These are phyloP conservation scores for Drosophila paramelanica DNA, from an alignment of 2,888 invertebrate genomes.

Conservation along the genomic window DNA sequence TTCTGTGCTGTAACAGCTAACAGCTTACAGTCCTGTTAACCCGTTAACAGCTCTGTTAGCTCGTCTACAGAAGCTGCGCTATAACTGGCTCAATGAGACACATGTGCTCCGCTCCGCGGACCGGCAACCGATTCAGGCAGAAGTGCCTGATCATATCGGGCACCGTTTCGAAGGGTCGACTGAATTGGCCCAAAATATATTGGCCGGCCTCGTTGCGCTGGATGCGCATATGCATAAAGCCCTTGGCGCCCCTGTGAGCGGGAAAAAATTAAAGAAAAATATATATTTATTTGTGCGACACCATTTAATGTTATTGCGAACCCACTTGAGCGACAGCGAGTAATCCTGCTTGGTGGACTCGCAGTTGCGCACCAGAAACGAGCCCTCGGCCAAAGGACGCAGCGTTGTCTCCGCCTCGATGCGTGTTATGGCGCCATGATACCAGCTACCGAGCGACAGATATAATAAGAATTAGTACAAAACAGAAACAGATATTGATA, in stretches of 20 bases:
- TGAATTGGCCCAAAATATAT: constrained; percentile 96
- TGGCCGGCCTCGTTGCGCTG: constrained; percentile 91
- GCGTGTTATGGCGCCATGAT: constrained; percentile 96
- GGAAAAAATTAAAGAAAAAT: constrained; percentile 31
- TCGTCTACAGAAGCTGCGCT: constrained; percentile 89
- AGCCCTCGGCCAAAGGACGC: constrained; percentile 93
- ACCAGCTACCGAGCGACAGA: constrained; percentile 89
- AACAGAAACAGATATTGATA: not conserved
- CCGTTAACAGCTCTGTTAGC: constrained; percentile 1
- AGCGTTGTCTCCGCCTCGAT: constrained; percentile 96
- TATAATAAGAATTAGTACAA: not conserved
- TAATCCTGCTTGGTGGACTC: constrained; percentile 97
- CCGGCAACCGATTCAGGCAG: constrained; percentile 95
- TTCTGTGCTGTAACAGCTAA: constrained; percentile 46
- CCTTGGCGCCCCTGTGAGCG: constrained; percentile 92
- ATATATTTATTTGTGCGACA: too few species aligned
- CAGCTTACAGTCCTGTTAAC: constrained; percentile 6
- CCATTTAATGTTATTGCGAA: constrained; percentile 51
- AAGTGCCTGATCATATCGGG: constrained; percentile 98
- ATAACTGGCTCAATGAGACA: constrained; percentile 96
- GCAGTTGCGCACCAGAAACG: constrained; percentile 96
- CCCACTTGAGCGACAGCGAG: constrained; percentile 97
- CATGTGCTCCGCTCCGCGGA: constrained; percentile 98
- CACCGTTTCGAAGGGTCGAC: constrained; percentile 95
- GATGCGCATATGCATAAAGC: constrained; percentile 99